phyloP scores from a whole-genome alignment of 2,113 vertebrate species.

The Muscicapa adusta region DNA sequence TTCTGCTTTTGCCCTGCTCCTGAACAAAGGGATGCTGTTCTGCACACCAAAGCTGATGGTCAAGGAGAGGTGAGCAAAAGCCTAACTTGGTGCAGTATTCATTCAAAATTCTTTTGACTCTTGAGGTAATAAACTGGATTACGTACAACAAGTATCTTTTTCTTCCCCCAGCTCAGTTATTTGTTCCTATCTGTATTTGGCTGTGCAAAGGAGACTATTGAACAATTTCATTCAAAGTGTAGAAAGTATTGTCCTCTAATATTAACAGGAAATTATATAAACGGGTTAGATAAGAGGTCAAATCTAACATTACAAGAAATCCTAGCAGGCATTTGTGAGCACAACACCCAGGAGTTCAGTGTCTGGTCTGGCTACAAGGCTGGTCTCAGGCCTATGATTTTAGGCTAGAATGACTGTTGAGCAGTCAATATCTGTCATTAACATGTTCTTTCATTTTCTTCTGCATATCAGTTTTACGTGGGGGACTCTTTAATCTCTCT shows the following conservation, averaged over 20 bases:
- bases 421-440: background rate
- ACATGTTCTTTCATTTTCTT: background rate
- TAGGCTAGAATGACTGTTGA: background rate
- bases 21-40: background rate
- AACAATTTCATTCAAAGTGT: background rate
- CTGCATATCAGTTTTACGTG: background rate
- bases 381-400: background rate
- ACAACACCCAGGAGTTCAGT: background rate
- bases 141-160: background rate
- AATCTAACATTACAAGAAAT: background rate
- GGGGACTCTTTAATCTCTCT: background rate
- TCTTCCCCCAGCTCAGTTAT: background rate
- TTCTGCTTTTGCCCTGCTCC: background rate
- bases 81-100: background rate
- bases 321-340: background rate
- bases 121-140: background rate
- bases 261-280: background rate
- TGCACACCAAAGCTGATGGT: background rate
- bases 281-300: background rate
- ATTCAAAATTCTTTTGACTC: background rate
- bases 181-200: background rate
- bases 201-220: background rate
- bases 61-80: background rate
- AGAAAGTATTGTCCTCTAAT: background rate
- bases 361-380: background rate